phyloP scores from a whole-genome alignment of 1,140 invertebrate genomes.

The Sminthurides bifidus region DNA sequence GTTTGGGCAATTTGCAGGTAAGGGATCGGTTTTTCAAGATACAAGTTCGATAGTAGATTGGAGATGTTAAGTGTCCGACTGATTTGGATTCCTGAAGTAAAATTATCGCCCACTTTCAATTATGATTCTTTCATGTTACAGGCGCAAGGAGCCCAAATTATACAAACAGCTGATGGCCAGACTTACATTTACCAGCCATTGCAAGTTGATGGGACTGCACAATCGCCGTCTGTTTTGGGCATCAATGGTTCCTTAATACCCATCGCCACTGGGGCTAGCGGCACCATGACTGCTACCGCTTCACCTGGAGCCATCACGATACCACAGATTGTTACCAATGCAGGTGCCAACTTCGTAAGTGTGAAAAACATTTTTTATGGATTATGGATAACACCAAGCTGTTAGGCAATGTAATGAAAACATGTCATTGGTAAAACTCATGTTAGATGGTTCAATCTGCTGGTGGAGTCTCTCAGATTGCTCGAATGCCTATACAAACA shows the following conservation, averaged over 20 bases:
- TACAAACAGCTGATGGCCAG: slow-evolving; percentile 87
- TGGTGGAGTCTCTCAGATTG: slow-evolving; percentile 46
- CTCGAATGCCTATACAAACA: slow-evolving; percentile 50
- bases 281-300: slow-evolving; percentile 37
- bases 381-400: too few relatives aligned
- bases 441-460: slow-evolving; percentile 52
- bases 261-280: slow-evolving; percentile 36
- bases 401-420: too few relatives aligned
- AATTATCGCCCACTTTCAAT: neutral
- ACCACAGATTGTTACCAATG: slow-evolving; percentile 38
- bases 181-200: slow-evolving; percentile 76
- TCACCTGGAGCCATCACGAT: slow-evolving; percentile 34
- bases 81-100: neutral
- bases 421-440: too few relatives aligned
- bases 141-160: slow-evolving; percentile 54
- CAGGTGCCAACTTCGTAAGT: slow-evolving; percentile 53
- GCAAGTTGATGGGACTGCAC: slow-evolving; percentile 43
- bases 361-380: too few relatives aligned
- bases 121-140: neutral
- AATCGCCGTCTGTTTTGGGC: slow-evolving; percentile 17
- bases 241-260: slow-evolving; percentile 29
- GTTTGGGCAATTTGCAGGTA: slow-evolving; percentile 24
- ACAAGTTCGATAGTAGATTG: too few relatives aligned
- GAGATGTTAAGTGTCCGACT: neutral
- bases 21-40: neutral